phyloP scores from a whole-genome alignment of 2,888 invertebrate genomes.

The Acleris emargana region DNA sequence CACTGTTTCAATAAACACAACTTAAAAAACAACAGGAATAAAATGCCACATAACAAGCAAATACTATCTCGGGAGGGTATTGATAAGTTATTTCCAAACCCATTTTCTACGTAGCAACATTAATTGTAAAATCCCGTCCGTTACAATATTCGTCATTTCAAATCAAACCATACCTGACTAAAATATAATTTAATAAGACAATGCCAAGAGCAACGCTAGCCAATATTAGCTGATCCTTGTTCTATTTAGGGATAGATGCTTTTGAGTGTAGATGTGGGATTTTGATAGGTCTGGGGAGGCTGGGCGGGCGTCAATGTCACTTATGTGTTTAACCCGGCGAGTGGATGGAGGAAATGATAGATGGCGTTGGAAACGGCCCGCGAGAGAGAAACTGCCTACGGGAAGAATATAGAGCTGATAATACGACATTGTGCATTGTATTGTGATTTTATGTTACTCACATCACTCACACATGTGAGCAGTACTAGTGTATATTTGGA shows the following conservation, averaged over 20 bases:
- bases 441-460: not conserved
- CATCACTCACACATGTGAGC: too few relatives aligned
- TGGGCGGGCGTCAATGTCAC: slow-evolving; percentile 79
- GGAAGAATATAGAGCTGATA: slow-evolving; percentile 59
- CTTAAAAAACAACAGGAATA: too few relatives aligned
- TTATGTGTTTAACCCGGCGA: slow-evolving; percentile 83
- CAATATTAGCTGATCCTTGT: slow-evolving; percentile 55
- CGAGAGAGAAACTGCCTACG: slow-evolving; percentile 53
- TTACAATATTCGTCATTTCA: slow-evolving; percentile 57
- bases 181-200: slow-evolving; percentile 67
- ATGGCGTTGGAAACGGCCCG: slow-evolving; percentile 72
- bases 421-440: slow-evolving; percentile 9
- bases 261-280: slow-evolving; percentile 35
- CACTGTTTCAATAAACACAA: too few relatives aligned
- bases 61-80: too few relatives aligned
- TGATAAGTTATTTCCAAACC: not conserved
- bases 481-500: too few relatives aligned
- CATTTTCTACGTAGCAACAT: not conserved
- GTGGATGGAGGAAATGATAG: slow-evolving; percentile 82
- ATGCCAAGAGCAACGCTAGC: slow-evolving; percentile 54
- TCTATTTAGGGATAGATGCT: slow-evolving; percentile 43
- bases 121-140: slow-evolving; percentile 19
- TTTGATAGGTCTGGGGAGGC: slow-evolving; percentile 58
- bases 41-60: too few relatives aligned
- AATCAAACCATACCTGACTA: slow-evolving; percentile 73